Evolutionary conservation across 2,888 invertebrate genomes (phyloP).

Genomic region (Dolomedes plantarius): DNA sequence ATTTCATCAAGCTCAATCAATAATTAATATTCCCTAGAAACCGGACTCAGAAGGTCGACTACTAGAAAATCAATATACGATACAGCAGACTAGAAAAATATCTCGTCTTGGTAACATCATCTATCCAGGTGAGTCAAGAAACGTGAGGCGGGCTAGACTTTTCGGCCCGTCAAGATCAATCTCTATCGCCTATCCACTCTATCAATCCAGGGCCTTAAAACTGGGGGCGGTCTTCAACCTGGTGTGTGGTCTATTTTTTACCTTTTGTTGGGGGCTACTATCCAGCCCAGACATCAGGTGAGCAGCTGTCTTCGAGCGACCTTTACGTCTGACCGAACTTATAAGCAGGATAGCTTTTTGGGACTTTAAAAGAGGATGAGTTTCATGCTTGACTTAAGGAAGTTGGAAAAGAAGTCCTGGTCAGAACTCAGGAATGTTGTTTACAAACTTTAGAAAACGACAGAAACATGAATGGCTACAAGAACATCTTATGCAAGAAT

Average conservation of each 20-base stretch:
- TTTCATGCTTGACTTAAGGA: conserved; percentile 12
- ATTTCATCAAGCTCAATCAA: background rate
- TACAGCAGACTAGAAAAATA: background rate
- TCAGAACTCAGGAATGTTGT: conserved; percentile 2
- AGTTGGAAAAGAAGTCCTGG: background rate
- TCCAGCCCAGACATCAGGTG: conserved; percentile 22
- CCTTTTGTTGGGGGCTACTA: conserved; percentile 37
- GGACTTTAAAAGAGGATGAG: conserved; percentile 16
- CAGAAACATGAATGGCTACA: too few species aligned
- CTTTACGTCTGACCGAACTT: conserved; percentile 55
- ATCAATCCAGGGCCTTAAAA: conserved; percentile 51
- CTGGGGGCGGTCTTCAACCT: conserved; percentile 38
- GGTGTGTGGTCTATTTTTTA: conserved; percentile 55
- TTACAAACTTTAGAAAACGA: background rate
- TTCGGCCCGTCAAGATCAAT: conserved; percentile 54
- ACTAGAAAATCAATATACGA: background rate
- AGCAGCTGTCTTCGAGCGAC: conserved; percentile 59
- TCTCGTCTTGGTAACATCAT: background rate
- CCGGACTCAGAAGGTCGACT: background rate
- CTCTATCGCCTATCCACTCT: conserved; percentile 53
- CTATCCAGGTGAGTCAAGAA: conserved; percentile 9
- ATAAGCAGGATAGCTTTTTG: background rate
- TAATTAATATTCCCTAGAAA: background rate
- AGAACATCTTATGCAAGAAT: too few species aligned
- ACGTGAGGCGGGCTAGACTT: conserved; percentile 20